Evolutionary conservation across 2,888 invertebrate genomes (phyloP), one percentile per base, ranked within the genome.

Genomic region (Apomyelois bistriatella): DNA sequence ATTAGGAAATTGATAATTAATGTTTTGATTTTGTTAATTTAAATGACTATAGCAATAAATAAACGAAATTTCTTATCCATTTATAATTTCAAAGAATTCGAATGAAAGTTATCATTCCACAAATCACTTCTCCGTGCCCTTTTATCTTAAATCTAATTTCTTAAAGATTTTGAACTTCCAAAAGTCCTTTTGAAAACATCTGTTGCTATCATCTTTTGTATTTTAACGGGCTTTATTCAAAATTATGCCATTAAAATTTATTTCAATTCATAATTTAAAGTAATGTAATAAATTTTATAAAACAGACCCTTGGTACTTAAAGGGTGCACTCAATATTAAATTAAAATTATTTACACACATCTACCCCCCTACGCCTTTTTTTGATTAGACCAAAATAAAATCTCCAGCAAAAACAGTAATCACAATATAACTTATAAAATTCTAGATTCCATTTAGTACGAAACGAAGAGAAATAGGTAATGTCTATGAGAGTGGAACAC

Each of bases 401-500:
- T n/a, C n/a, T n/a, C n/a, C n/a, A n/a, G n/a, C 3, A 5, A 5
- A 15, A 12, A 16, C 8, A 40, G 40, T 40, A 40, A 40, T 40
- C 16, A 15, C 13, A n/a, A 6, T 15, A 15, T 13, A 38, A 38
- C 13, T 12, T 38, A n/a, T n/a, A n/a, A 5, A 38, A 38, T 38
- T 15, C 38, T 40, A 40, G 15, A 46, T 30, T 46, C 32, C 32
- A 32, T 46, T 46, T 28, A 46, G 43, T 17, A 30, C 32, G 17
- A 46, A 46, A 46, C 43, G 32, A 46, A 46, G 30, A 37, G 37
- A 48, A 12, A 48, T 22, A n/a, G 41, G 22, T 43, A 51, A 43
- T 51, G 43, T 51, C 51, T 51, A 51, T 51, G 37, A 48, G 37
- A 38, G 13, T 15, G 15, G 43, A 35, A 42, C 42, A 42, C 22